These are phyloP conservation scores for Trogon melanurus DNA, from an alignment of 2,113 vertebrate genomes.

Conservation along the genomic window DNA sequence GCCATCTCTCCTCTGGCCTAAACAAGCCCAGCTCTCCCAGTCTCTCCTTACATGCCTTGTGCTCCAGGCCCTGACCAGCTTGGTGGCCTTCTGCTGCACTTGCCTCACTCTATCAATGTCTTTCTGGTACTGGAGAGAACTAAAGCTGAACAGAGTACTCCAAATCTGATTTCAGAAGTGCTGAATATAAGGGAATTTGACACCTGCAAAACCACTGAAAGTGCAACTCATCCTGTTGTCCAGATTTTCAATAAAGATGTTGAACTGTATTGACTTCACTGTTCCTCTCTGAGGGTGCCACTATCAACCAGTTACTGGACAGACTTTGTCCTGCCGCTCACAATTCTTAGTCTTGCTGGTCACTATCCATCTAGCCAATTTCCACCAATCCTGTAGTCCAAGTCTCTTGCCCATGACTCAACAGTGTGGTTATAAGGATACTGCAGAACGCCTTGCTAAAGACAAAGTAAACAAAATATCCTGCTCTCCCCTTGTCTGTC, in stretches of 20 bases:
- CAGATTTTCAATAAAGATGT: not conserved
- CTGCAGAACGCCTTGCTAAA: not conserved
- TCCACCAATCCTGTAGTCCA: not conserved
- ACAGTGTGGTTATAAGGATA: not conserved
- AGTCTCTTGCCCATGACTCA: not conserved
- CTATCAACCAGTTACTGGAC: not conserved
- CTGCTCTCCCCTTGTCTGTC: not conserved
- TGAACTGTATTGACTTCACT: not conserved
- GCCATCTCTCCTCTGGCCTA: not conserved
- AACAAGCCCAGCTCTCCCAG: not conserved
- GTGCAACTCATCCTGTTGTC: not conserved
- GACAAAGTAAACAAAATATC: not conserved
- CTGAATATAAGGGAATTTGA: not conserved
- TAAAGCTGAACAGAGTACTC: not conserved
- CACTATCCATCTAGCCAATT: not conserved
- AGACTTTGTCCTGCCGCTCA: not conserved
- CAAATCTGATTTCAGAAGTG: not conserved
- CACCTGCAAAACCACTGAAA: not conserved
- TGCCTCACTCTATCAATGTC: not conserved
- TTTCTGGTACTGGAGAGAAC: not conserved
- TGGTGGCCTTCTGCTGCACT: not conserved
- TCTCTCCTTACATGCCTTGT: not conserved
- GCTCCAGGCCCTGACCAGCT: not conserved
- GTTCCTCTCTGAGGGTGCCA: not conserved
- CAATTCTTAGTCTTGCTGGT: not conserved